Evolutionary conservation across 2,797 vertebrate species (phyloP).

Genomic region (Siniperca scherzeri): DNA sequence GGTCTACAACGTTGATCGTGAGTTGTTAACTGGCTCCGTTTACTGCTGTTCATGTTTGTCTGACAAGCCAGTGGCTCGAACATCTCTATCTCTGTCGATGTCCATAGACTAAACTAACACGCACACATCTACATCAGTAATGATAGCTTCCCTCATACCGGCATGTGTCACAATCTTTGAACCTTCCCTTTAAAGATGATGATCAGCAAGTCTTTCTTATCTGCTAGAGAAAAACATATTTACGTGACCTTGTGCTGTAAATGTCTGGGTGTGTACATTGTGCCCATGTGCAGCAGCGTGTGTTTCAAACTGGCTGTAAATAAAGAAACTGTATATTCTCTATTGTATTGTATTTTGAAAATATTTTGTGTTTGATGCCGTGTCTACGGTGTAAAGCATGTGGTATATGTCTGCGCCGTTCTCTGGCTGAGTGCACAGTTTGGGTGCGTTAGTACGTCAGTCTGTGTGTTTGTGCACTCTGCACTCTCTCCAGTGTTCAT

Average conservation of each 20-base stretch:
- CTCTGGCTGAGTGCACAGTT: constrained; percentile 4
- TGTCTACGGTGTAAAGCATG: constrained; percentile 33
- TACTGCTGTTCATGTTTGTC: not conserved
- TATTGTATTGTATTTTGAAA: constrained; percentile 10
- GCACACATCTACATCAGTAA: not conserved
- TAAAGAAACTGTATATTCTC: constrained; percentile 18
- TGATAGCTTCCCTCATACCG: not conserved
- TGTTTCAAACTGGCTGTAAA: constrained; percentile 3
- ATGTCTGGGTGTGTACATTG: not conserved
- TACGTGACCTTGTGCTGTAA: constrained; percentile 1
- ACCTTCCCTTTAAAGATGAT: constrained; percentile 11
- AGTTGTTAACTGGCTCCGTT: not conserved
- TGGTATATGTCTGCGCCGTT: constrained; percentile 15
- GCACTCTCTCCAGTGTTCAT: constrained; percentile 59
- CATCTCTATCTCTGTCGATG: not conserved
- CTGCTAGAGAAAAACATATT: constrained; percentile 21
- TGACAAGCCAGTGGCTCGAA: not conserved
- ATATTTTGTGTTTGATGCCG: constrained; percentile 21
- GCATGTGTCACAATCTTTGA: not conserved
- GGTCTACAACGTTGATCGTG: not conserved
- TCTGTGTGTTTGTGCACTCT: constrained; percentile 4
- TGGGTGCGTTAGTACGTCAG: constrained; percentile 1
- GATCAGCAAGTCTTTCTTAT: constrained; percentile 33
- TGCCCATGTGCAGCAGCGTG: not conserved
- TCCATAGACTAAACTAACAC: not conserved